Conservation (phyloP, 2,113 vertebrate genomes). For the Cavia porcellus region DNA sequence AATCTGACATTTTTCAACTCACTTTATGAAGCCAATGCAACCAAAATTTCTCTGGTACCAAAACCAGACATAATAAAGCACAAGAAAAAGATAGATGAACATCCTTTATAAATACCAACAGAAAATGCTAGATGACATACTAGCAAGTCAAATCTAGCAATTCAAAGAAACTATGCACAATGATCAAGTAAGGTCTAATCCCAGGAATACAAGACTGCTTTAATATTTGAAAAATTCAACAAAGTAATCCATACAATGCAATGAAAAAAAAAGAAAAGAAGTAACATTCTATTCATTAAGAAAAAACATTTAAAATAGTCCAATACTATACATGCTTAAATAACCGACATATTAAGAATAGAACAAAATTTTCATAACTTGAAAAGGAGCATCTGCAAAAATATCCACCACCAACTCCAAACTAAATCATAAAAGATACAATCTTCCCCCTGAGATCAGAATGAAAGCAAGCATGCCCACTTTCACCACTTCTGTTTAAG, state of each 20-base stretch:
- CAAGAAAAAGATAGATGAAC: not conserved
- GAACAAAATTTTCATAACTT: not conserved
- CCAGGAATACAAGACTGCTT: not conserved
- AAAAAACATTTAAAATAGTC: constrained; percentile 1
- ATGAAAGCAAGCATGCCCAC: not conserved
- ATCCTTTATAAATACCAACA: not conserved
- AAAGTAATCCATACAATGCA: not conserved
- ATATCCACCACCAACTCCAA: not conserved
- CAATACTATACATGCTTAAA: not conserved
- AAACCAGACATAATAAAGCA: not conserved
- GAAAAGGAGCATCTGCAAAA: not conserved
- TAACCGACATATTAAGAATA: not conserved
- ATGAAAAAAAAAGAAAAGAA: not conserved
- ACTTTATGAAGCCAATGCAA: constrained; percentile 4
- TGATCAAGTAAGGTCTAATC: not conserved
- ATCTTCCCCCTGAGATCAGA: not conserved
- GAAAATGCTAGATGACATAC: not conserved
- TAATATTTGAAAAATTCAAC: constrained; percentile 33
- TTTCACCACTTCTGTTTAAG: not conserved
- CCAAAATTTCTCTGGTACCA: not conserved
- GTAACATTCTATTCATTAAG: not conserved
- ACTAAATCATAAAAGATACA: not conserved
- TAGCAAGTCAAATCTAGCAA: constrained; percentile 27
- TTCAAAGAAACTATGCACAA: not conserved
- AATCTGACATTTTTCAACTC: not conserved